Evolutionary conservation across 2,113 vertebrate species (phyloP).

Genomic region (Lepus americanus): DNA sequence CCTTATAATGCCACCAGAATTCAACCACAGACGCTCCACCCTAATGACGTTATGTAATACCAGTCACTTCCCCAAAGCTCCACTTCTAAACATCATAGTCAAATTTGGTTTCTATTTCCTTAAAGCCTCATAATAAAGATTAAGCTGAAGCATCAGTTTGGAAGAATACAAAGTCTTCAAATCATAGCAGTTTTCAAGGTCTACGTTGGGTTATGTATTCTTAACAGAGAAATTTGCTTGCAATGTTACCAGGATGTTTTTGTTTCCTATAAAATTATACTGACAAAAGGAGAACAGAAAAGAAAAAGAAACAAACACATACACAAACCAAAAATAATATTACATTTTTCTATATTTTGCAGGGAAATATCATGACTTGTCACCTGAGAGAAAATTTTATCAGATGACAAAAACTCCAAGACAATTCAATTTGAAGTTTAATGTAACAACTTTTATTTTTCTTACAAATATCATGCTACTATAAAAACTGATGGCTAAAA

Average conservation of each 20-base stretch:
- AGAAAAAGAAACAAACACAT: neutral
- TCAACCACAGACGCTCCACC: no score
- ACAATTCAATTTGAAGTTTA: conserved; percentile 92
- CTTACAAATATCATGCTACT: conserved; percentile 85
- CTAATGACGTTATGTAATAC: no score
- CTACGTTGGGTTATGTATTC: conserved; percentile 80
- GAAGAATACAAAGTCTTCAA: no score
- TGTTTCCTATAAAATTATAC: conserved; percentile 76
- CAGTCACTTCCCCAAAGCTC: no score
- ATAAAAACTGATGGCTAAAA: conserved; percentile 89
- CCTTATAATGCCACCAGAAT: no score
- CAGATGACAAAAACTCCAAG: conserved; percentile 85
- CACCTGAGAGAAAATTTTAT: conserved; percentile 87
- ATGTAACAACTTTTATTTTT: conserved; percentile 88
- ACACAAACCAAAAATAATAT: conserved; percentile 6
- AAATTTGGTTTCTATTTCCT: no score
- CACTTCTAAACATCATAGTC: no score
- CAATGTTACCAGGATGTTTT: conserved; percentile 65
- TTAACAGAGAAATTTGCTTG: conserved; percentile 68
- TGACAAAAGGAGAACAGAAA: conserved; percentile 64
- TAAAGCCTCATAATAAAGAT: no score
- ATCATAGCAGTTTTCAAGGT: conserved; percentile 82
- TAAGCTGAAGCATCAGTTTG: no score
- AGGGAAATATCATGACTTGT: conserved; percentile 84
- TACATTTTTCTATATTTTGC: conserved; percentile 76